Evolutionary conservation across 2,888 invertebrate genomes (phyloP).

Genomic region (Brachypterus glaber): DNA sequence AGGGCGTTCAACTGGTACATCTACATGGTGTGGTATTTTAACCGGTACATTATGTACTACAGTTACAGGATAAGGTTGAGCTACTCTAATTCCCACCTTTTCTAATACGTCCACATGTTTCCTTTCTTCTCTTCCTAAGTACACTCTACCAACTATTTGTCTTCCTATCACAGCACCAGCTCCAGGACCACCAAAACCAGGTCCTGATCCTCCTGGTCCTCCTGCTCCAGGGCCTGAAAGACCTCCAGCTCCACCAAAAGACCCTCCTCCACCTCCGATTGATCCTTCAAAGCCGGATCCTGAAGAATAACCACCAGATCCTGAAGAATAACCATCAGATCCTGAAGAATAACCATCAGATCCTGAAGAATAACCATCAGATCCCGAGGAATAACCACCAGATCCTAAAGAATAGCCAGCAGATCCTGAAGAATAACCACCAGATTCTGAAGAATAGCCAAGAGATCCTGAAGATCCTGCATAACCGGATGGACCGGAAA

Average conservation of each 20-base stretch:
- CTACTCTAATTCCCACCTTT: conserved; percentile 42
- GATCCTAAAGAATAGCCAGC: background rate
- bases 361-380: background rate
- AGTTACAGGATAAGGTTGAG: conserved; percentile 43
- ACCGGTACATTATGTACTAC: conserved; percentile 31
- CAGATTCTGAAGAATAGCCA: background rate
- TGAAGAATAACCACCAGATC: background rate
- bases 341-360: background rate
- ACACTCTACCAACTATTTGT: conserved; percentile 15
- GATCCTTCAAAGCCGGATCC: background rate
- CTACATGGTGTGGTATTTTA: conserved; percentile 35
- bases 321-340: background rate
- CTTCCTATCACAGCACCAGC: conserved; percentile 17
- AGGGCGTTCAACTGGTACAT: conserved; percentile 36
- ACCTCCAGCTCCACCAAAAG: conserved; percentile 6
- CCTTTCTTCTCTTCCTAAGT: conserved; percentile 22
- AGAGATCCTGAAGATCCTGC: background rate
- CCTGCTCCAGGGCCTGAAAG: background rate
- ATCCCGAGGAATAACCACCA: background rate
- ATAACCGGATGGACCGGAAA: background rate
- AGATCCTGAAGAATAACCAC: background rate
- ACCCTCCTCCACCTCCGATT: background rate
- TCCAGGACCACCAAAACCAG: conserved; percentile 5
- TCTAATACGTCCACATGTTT: conserved; percentile 40
- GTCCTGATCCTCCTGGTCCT: background rate